phyloP scores from a whole-genome alignment of 2,888 invertebrate species.

The Hedya salicella region DNA sequence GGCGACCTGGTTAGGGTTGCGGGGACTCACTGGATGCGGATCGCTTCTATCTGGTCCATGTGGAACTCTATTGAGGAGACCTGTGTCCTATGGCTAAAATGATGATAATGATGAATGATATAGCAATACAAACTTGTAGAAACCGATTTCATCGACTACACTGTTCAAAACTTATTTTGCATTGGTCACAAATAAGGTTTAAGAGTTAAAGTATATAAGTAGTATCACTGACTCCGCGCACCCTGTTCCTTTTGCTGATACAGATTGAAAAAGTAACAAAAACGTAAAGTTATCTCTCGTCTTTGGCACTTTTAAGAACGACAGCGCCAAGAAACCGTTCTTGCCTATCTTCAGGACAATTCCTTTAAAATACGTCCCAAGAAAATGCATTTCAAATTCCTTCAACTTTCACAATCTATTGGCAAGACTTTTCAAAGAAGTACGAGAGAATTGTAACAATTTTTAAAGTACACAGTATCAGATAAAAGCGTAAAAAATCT shows the following conservation, averaged over 20 bases:
- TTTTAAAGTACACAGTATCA: constrained; percentile 44
- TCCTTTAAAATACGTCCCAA: constrained; percentile 29
- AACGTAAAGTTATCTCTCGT: background rate
- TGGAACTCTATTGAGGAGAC: no score
- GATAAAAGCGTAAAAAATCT: constrained; percentile 43
- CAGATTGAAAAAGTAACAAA: background rate
- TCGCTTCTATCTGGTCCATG: no score
- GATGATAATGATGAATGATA: no score
- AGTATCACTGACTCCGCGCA: background rate
- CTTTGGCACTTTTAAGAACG: background rate
- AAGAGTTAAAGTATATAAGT: no score
- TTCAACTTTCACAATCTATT: constrained; percentile 35
- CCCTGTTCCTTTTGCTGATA: background rate
- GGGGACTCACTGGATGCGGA: no score
- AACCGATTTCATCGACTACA: no score
- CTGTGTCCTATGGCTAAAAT: no score
- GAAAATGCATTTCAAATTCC: constrained; percentile 36
- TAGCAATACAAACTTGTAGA: no score
- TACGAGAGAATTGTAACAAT: constrained; percentile 41
- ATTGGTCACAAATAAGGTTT: no score
- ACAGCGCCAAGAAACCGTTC: background rate
- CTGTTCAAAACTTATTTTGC: no score
- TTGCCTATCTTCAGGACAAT: constrained; percentile 19
- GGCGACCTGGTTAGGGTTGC: no score
- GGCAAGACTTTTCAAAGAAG: constrained; percentile 40